Percentiles rank a stretch among this genome's conserved stretches.
Conservation (phyloP, 2,797 vertebrate species). For the Denticeps clupeoides region DNA sequence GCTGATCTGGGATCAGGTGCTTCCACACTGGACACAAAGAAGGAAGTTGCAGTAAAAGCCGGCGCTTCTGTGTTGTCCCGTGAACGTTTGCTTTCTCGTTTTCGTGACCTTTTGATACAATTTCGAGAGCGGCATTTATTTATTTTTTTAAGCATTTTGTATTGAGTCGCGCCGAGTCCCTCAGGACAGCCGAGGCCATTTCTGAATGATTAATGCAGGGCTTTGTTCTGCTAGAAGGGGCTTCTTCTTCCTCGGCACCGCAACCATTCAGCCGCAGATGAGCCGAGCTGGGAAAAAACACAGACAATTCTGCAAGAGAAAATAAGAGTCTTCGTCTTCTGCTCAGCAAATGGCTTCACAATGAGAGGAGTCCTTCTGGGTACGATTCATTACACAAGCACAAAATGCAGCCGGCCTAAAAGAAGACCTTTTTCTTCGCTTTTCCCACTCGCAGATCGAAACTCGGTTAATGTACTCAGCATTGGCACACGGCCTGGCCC, state of each 20-base stretch:
- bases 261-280: slow-evolving; percentile 40
- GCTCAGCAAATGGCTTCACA: slow-evolving; percentile 31
- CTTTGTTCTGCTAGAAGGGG: slow-evolving; percentile 51
- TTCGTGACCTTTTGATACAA: slow-evolving; percentile 54
- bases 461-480: too few relatives aligned
- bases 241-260: slow-evolving; percentile 38
- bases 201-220: slow-evolving; percentile 49
- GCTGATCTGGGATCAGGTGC: too few relatives aligned
- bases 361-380: slow-evolving; percentile 31
- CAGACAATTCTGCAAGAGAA: slow-evolving; percentile 48
- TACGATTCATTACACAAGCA: slow-evolving; percentile 39
- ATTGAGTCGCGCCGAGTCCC: slow-evolving; percentile 39
- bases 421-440: too few relatives aligned
- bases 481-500: too few relatives aligned
- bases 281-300: slow-evolving; percentile 30
- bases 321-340: slow-evolving; percentile 37
- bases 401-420: slow-evolving; percentile 32
- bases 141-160: slow-evolving; percentile 47
- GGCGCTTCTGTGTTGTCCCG: too few relatives aligned
- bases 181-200: slow-evolving; percentile 28
- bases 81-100: slow-evolving; percentile 33
- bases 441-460: too few relatives aligned
- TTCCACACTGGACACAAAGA: too few relatives aligned
- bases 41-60: slow-evolving; percentile 1
- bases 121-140: slow-evolving; percentile 53